phyloP scores from a whole-genome alignment of 2,113 vertebrate genomes.

The Ctenodactylus gundi region DNA sequence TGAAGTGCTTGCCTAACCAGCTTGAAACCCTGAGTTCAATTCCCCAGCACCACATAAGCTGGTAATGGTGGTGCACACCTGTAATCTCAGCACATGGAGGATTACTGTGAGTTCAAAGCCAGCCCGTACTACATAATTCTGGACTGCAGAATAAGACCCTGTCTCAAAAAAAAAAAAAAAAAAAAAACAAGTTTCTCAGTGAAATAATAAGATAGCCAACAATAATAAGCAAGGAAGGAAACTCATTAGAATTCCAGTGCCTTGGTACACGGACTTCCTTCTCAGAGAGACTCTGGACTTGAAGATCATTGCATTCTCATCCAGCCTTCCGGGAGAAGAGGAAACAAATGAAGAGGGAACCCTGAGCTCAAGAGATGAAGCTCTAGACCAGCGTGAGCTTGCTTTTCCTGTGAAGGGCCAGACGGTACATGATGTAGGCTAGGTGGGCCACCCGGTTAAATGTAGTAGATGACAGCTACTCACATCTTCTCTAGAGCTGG shows the following conservation, averaged over 20 bases:
- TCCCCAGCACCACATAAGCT: no score
- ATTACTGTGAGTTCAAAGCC: no score
- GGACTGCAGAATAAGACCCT: no score
- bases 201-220: not conserved
- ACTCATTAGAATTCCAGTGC: not conserved
- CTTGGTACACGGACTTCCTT: not conserved
- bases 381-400: no score
- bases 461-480: no score
- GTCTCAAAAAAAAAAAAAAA: no score
- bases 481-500: not conserved
- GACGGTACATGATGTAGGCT: not conserved
- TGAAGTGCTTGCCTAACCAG: no score
- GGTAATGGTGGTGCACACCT: no score
- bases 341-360: not conserved
- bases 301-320: not conserved
- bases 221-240: not conserved
- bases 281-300: not conserved
- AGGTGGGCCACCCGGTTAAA: accelerated
- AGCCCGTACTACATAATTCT: no score
- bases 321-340: not conserved
- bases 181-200: not conserved
- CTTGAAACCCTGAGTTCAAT: no score
- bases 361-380: not conserved
- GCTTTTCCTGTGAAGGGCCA: not conserved
- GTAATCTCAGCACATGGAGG: no score